Conservation (phyloP, 1,140 invertebrate species). For the Eubasilissa regina region DNA sequence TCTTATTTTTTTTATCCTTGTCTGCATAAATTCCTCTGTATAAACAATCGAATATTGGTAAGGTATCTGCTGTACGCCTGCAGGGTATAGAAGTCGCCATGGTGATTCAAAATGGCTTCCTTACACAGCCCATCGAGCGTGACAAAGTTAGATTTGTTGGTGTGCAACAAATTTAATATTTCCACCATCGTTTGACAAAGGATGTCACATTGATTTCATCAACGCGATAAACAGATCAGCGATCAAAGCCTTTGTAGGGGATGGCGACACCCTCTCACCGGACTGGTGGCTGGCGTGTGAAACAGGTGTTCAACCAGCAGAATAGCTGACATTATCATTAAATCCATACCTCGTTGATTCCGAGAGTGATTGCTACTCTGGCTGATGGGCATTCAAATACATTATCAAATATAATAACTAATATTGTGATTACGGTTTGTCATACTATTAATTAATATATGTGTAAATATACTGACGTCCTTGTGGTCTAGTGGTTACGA, state of each 20-base stretch:
- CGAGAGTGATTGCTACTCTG: background rate
- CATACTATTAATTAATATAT: no score
- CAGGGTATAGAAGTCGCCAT: conserved; percentile 18
- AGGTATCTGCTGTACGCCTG: background rate
- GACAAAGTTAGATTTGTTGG: conserved; percentile 22
- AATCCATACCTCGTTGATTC: conserved; percentile 12
- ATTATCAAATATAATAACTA: no score
- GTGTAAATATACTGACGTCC: no score
- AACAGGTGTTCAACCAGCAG: background rate
- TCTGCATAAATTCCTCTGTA: no score
- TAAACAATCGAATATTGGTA: no score
- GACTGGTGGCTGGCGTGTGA: conserved; percentile 17
- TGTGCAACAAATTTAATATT: conserved; percentile 51
- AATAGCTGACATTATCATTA: background rate
- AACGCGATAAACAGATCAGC: conserved; percentile 60
- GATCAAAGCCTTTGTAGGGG: conserved; percentile 58
- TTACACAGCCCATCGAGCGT: conserved; percentile 22
- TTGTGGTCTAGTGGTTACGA: no score
- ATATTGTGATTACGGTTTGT: no score
- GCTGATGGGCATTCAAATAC: background rate
- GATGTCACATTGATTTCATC: conserved; percentile 61
- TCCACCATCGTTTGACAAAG: conserved; percentile 58
- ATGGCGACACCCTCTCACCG: conserved; percentile 23
- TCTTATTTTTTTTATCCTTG: no score
- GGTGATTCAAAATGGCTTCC: conserved; percentile 31